Evolutionary conservation across 2,113 vertebrate species (phyloP), one percentile per base, ranked within the genome.

Genomic region (Pseudopodoces humilis): DNA sequence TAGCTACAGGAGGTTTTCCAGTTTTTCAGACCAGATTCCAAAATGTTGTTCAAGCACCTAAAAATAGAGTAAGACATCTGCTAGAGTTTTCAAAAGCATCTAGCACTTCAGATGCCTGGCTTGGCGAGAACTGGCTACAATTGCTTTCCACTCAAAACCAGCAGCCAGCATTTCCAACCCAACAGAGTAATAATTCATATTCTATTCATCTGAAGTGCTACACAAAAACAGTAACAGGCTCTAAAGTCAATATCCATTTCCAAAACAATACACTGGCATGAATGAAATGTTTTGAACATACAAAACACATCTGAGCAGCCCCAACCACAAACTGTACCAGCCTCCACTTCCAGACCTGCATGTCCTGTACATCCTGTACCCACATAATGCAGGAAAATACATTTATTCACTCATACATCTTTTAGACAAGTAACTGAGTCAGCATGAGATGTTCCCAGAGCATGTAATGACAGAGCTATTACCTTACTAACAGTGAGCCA

Each of bases 41-140:
- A 85, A 72, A 50, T 63, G 18, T 53, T 96, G 53, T 67, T 89
- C 50, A 85, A 84, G 41, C 10, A 69, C 35, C 69, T 91, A 92
- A 90, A 92, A 95, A 79, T 74, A 90, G 59, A 67, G 46, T 17
- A 52, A 80, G 59, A 63, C 84, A 92, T 83, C 78, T 91, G 87
- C 55, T 83, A 37, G 71, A 52, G 41, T 47, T 76, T 76, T 58
- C 84, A 94, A 64, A 71, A 75, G 25, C 67, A 91, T 58, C 35
- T 82, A 95, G 47, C 64, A 63, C 67, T 92, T 95, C 63, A 90
- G 63, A 89, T 72, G 68, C n/a, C 20, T 77, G 47, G 55, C 90
- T 80, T 43, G 27, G 71, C 77, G 87, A 86, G 50, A 92, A 83
- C 33, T 72, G 75, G 70, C 55, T 87, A 47, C 78, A 94, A 85